A percentile compares a stretch with the other conserved stretches of the same genome.
Evolutionary conservation across 92 coral and sea anemone genomes (phyloP).

Genomic region (Epizoanthus ramosus): DNA sequence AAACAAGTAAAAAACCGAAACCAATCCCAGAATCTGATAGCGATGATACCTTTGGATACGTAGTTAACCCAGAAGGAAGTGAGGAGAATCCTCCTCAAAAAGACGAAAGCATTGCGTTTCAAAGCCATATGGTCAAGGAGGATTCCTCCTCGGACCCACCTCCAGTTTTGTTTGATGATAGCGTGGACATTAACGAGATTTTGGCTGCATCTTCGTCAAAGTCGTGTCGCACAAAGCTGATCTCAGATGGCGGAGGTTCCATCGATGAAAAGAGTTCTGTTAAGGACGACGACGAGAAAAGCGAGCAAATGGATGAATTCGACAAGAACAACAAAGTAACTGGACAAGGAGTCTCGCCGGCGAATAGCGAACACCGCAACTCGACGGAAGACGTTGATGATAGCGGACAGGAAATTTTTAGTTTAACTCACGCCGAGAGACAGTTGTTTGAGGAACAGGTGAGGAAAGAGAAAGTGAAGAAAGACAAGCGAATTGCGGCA

Average conservation of each 20-base stretch:
- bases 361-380: constrained; percentile 34
- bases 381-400: constrained; percentile 71
- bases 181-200: constrained; percentile 27
- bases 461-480: constrained; percentile 63
- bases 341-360: not conserved
- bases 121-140: constrained; percentile 30
- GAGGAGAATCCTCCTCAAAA: constrained; percentile 1
- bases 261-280: not conserved
- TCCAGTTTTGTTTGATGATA: constrained; percentile 40
- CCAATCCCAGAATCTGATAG: constrained; percentile 56
- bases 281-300: constrained; percentile 9
- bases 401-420: constrained; percentile 67
- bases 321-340: constrained; percentile 12
- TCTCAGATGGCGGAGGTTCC: not conserved
- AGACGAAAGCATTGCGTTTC: constrained; percentile 13
- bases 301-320: not conserved
- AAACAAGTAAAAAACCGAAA: constrained; percentile 49
- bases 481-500: constrained; percentile 76
- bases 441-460: constrained; percentile 67
- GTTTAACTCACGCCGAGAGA: constrained; percentile 62
- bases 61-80: not conserved
- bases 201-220: not conserved
- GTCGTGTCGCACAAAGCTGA: not conserved
- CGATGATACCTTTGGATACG: constrained; percentile 47
- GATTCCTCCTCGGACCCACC: constrained; percentile 41